Base-by-base conservation (phyloP, 2,888 invertebrate genomes). In the Cartodere bifasciata region DNA sequence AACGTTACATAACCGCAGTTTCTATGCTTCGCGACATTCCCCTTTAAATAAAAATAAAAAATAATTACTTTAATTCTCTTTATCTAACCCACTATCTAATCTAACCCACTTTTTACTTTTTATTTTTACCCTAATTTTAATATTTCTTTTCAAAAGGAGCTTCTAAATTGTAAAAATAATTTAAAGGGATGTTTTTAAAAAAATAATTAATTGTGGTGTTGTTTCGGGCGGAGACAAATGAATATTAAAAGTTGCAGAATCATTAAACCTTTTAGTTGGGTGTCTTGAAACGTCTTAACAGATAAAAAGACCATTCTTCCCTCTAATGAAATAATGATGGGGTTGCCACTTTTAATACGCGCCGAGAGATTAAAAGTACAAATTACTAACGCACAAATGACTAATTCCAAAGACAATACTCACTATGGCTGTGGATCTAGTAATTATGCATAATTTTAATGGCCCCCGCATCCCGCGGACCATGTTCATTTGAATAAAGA, bases 361-460 rank as follows among this genome's bases (percentile, higher is more conserved):
- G n/a, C n/a, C 20, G 17, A 20, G 25, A 30, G 34, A 35, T 35
- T 35, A 31, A 35, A 23, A 51, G 51, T 50, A 52, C 50, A 58
- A n/a, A 59, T 60, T 58, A 55, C 55, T 53, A 55, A 56, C 55
- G 55, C 57, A 54, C 55, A 56, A 59, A 59, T 57, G 57, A 57
- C 55, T 54, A 57, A 58, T 60, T 58, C 52, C 46, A 45, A 49
- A 55, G 54, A 56, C 55, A 57, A 57, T 57, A 45, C 49, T 46
- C 45, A n/a, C n/a, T n/a, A n/a, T n/a, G 47, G 43, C 44, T 26
- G 49, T 50, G 47, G 51, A 50, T 51, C 50, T 54, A 50, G 54
- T 57, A 58, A 60, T 60, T 58, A 60, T 59, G 58, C 60, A 53
- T 50, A 58, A 56, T 57, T 58, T 56, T 58, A 58, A 57, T 57